phyloP scores from a whole-genome alignment of 2,113 vertebrate species.

The Hydrochoerus hydrochaeris region DNA sequence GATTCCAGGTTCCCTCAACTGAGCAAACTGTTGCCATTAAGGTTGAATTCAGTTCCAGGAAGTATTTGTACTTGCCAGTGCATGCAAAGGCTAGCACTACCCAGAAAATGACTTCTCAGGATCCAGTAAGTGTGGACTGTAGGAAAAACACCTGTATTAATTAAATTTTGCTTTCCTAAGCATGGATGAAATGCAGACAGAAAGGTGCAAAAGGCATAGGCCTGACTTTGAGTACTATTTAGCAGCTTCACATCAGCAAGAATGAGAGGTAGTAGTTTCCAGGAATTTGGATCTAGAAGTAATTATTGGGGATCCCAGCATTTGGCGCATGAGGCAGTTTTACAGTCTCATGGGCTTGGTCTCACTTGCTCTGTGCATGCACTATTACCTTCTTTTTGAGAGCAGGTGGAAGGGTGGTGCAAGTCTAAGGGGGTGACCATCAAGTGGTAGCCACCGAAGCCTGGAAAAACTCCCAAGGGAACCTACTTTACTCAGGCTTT shows the following conservation, averaged over 20 bases:
- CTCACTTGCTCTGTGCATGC: conserved; percentile 23
- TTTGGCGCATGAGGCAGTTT: neutral
- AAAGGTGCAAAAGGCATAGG: neutral
- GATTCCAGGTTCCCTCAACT: neutral
- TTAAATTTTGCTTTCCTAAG: conserved; percentile 3
- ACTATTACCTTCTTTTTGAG: neutral
- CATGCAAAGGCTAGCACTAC: neutral
- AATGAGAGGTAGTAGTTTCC: neutral
- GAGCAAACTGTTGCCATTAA: neutral
- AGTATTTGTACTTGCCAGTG: neutral
- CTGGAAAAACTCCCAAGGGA: conserved; percentile 19
- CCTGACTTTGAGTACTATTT: conserved; percentile 34
- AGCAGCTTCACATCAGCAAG: conserved; percentile 30
- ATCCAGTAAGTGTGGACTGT: neutral
- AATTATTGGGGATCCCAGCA: neutral
- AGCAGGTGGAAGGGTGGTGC: neutral
- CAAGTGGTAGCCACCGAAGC: neutral
- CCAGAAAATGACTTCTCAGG: neutral
- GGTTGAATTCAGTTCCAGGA: neutral
- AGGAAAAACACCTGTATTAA: neutral
- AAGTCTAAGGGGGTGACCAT: conserved; percentile 27
- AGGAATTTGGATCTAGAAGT: conserved; percentile 7
- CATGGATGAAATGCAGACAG: neutral
- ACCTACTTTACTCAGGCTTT: neutral
- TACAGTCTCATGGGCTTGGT: neutral